phyloP scores from a whole-genome alignment of 2,888 invertebrate species.

The Xanthostigma xanthostigma region DNA sequence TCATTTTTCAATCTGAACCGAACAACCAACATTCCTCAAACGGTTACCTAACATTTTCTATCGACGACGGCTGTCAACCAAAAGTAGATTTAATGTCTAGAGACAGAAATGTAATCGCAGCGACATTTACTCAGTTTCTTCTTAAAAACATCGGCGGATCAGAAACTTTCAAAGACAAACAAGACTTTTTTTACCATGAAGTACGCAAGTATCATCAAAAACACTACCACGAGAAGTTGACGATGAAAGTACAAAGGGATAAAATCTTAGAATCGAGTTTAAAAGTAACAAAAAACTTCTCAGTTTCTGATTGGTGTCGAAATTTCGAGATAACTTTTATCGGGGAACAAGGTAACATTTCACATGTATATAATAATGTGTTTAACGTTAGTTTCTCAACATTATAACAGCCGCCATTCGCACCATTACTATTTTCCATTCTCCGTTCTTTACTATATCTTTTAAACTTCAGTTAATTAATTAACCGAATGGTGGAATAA shows the following conservation, averaged over 20 bases:
- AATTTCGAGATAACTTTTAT: conserved; percentile 86
- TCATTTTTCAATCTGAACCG: conserved; percentile 43
- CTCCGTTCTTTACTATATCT: too few species aligned
- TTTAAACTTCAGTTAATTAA: too few species aligned
- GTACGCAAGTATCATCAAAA: conserved; percentile 73
- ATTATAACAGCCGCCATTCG: too few species aligned
- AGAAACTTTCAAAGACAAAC: conserved; percentile 79
- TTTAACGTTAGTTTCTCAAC: too few species aligned
- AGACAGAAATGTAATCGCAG: conserved; percentile 81
- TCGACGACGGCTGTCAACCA: conserved; percentile 86
- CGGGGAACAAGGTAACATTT: conserved; percentile 70
- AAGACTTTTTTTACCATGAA: conserved; percentile 58
- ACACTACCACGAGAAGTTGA: conserved; percentile 72
- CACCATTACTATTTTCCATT: too few species aligned
- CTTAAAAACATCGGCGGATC: conserved; percentile 90
- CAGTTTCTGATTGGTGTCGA: conserved; percentile 84
- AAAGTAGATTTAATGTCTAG: conserved; percentile 67
- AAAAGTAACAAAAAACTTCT: conserved; percentile 74
- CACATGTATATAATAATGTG: background rate
- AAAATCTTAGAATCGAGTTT: conserved; percentile 70
- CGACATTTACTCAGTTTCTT: conserved; percentile 81
- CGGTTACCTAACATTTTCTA: conserved; percentile 49
- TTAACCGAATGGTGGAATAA: too few species aligned
- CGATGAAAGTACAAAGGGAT: conserved; percentile 66
- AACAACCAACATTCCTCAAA: conserved; percentile 38